A percentile compares a stretch with the other conserved stretches of the same genome.
These are phyloP conservation scores for Macropus fuliginosus DNA, from an alignment of 2,797 vertebrate genomes.

Conservation along the genomic window DNA sequence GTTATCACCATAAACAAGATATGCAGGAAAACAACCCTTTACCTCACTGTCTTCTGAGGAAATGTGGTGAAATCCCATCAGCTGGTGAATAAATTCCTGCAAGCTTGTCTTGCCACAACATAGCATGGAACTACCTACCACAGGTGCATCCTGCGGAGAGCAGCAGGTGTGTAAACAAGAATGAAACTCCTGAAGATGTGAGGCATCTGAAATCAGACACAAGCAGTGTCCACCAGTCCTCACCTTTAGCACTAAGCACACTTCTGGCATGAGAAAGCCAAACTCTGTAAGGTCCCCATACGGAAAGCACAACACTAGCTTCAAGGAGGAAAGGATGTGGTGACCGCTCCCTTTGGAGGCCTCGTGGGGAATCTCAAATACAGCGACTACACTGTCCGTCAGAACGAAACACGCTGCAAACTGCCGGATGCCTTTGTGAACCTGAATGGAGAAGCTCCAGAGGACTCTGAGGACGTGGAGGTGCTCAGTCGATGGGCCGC, in stretches of 20 bases:
- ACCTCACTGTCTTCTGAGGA: conserved; percentile 88
- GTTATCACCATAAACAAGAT: conserved; percentile 86
- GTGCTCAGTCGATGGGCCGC: conserved; percentile 78
- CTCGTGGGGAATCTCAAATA: conserved; percentile 87
- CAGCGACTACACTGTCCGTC: conserved; percentile 86
- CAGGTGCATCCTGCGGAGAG: conserved; percentile 78
- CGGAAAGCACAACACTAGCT: conserved; percentile 86
- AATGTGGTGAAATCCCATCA: conserved; percentile 91
- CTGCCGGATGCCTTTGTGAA: conserved; percentile 87
- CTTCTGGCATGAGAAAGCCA: conserved; percentile 88
- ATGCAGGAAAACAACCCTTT: conserved; percentile 90
- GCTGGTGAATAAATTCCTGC: conserved; percentile 89
- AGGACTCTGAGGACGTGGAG: conserved; percentile 86
- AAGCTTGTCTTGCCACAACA: conserved; percentile 82
- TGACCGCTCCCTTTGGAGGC: conserved; percentile 83
- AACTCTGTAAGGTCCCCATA: conserved; percentile 88
- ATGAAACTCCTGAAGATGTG: conserved; percentile 88
- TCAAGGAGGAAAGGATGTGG: conserved; percentile 87
- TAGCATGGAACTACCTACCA: conserved; percentile 78
- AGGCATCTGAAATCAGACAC: conserved; percentile 89
- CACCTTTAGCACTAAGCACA: conserved; percentile 89
- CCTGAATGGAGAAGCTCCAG: conserved; percentile 92
- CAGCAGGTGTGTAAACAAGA: conserved; percentile 81
- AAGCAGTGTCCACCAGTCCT: conserved; percentile 83
- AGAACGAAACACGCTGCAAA: conserved; percentile 91